Evolutionary conservation across 2,888 invertebrate genomes (phyloP), one percentile per base, ranked within the genome.

Genomic region (Azorinus chamasolen): DNA sequence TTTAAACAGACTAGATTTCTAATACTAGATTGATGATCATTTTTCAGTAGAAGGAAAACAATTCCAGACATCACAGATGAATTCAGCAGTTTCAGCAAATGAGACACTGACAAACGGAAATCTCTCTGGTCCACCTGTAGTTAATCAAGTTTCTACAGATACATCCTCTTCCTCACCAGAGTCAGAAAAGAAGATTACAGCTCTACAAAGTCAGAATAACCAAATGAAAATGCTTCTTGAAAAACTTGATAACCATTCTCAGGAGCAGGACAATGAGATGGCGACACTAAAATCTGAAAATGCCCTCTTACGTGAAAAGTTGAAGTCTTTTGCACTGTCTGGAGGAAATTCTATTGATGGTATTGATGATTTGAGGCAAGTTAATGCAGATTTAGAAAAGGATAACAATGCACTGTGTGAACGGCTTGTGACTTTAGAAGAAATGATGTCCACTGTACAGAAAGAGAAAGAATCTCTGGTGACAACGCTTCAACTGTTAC

Each of bases 401-500:
- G 90, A 90, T 41, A 90, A 88, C 65, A 53, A 79, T 27, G 63
- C 75, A 41, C 64, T 90, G 24, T 74, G 81, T 46, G 78, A 88
- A 54, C 80, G 68, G 64, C 62, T 90, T 14, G 58, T 81, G 3
- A 37, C 43, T 18, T 79, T 88, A 27, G 88, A 88, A 59, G 89
- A 89, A 18, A 88, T 89, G 39, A 57, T 89, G 24, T 37, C 58
- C 8, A 80, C 72, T 2, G 65, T 79, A 41, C 78, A 53, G n/a
- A 65, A 70, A 58, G 90, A 91, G 74, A 88, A 87, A 59, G 83
- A 88, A 10, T 89, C 90, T 2, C 64, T 89, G 48, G 50, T 89
- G 24, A 75, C 85, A 12, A 89, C 88, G 6, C 57, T 90, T 25
- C 77, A 88, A 50, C 71, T 88, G 14, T 59, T 91, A 58, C 90